Percentiles rank a stretch among this genome's conserved stretches.
These are phyloP conservation scores for Hyperoplus lanceolatus DNA, from an alignment of 2,797 vertebrate species.

Conservation along the genomic window DNA sequence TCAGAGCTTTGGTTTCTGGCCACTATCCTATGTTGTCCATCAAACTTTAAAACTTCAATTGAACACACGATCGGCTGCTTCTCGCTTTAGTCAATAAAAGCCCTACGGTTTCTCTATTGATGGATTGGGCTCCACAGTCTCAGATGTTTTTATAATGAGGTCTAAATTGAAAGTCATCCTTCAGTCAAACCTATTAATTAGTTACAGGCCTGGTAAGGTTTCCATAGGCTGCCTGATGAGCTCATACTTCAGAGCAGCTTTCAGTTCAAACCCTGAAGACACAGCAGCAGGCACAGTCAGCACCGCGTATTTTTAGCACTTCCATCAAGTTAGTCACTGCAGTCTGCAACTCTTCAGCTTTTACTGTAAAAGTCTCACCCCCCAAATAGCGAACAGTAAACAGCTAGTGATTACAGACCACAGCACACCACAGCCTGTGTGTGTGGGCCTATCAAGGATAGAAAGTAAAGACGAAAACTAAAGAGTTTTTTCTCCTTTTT, in stretches of 20 bases:
- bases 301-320: slow-evolving; percentile 50
- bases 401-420: background rate
- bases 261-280: slow-evolving; percentile 12
- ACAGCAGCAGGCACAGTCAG: slow-evolving; percentile 31
- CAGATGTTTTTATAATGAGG: background rate
- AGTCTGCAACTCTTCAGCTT: background rate
- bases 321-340: slow-evolving; percentile 18
- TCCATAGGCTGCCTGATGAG: slow-evolving; percentile 4
- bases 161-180: background rate
- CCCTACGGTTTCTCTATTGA: too few species aligned
- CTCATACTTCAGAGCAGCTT: background rate
- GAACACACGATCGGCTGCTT: background rate
- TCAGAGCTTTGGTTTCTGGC: background rate
- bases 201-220: background rate
- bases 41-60: background rate
- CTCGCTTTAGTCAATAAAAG: background rate
- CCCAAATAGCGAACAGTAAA: slow-evolving; percentile 10
- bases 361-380: too few species aligned
- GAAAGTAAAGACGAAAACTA: background rate
- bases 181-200: background rate
- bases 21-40: background rate
- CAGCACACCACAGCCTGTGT: slow-evolving; percentile 16
- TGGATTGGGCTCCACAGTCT: background rate
- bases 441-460: background rate
- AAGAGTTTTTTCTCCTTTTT: background rate